Evolutionary conservation across 2,797 vertebrate species (phyloP), one percentile per base, ranked within the genome.

Genomic region (Myotis findleyi): DNA sequence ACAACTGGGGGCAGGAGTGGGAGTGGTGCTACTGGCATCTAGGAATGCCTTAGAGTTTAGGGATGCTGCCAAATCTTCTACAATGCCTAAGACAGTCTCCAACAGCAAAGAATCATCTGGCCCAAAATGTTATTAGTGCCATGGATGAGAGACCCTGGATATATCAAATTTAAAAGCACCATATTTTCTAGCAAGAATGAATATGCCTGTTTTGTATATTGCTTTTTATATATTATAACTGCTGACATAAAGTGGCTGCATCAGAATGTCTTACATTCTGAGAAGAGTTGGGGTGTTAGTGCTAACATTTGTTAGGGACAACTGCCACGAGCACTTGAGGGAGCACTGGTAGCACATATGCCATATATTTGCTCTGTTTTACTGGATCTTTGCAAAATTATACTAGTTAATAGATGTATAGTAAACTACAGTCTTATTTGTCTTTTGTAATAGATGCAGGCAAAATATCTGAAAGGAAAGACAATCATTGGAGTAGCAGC

Each of bases 401-500:
- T 87, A 18, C 12, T 83, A 30, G 33, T 49, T 88, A 25, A 53
- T 88, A 87, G 36, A 69, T 71, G n/a, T 1, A 11, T 87, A 72
- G 33, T 90, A 86, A 89, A 64, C 41, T 44, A 23, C 23, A 87
- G 38, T 89, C 55, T 96, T 33, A 41, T 49, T 94, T 95, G 25
- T 73, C 62, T 93, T 97, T 98, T 94, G 86, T 44, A 93, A 55
- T 97, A 99, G 99, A 99, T 99, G 97, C 99, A 99, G 95, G 99
- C 99, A 97, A 99, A 99, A 98, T 98, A 97, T 73, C 98, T 99
- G 90, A 99, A 99, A 98, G 99, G 99, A 92, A 99, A 99, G 97
- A 98, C 97, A 36, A 98, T 99, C 97, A 98, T 99, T 98, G 99
- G 99, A 96, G 99, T 99, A 90, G 99, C 99, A 96, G 99, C 99